Evolutionary conservation across 2,888 invertebrate species (phyloP).

Genomic region (Pseudococcus viburni): DNA sequence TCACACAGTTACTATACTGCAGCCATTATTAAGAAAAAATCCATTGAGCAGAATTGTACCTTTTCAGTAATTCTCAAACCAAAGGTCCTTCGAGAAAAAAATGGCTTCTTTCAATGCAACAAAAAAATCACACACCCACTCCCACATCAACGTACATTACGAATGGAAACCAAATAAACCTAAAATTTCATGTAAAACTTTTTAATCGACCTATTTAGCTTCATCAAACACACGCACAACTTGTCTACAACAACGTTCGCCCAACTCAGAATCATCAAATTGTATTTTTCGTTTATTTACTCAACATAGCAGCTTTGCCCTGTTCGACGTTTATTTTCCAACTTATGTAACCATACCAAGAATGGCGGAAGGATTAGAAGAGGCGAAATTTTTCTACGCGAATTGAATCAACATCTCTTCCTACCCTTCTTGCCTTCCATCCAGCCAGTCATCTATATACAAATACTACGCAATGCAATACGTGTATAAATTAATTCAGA

Average conservation of each 20-base stretch:
- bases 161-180: too few relatives aligned
- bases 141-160: too few relatives aligned
- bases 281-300: neutral
- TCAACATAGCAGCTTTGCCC: neutral
- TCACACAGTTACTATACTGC: too few relatives aligned
- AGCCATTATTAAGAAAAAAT: too few relatives aligned
- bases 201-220: too few relatives aligned
- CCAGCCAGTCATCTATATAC: neutral
- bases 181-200: too few relatives aligned
- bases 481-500: neutral
- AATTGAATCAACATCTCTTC: conserved; percentile 10
- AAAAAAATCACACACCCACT: too few relatives aligned
- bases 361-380: neutral
- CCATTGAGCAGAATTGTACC: too few relatives aligned
- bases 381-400: neutral
- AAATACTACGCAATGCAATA: neutral
- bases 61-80: too few relatives aligned
- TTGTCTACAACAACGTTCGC: neutral
- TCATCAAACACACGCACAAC: too few relatives aligned
- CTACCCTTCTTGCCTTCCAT: neutral
- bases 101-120: too few relatives aligned
- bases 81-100: too few relatives aligned
- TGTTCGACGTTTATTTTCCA: neutral
- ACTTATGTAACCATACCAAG: neutral
- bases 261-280: neutral